phyloP scores from a whole-genome alignment of 1,140 invertebrate genomes.

The Penaeus japonicus region DNA sequence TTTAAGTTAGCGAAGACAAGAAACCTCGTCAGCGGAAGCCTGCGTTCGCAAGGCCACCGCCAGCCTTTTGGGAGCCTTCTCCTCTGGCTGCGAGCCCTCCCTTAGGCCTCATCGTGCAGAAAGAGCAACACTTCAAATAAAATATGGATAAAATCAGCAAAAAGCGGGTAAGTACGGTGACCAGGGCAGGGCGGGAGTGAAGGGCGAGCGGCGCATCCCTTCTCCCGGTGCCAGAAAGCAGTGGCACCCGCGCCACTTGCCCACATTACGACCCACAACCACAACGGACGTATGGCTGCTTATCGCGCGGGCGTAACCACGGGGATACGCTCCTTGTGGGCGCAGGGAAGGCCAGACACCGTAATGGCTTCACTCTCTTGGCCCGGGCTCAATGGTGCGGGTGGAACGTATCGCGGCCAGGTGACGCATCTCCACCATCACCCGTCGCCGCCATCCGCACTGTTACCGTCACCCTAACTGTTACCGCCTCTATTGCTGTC shows the following conservation, averaged over 20 bases:
- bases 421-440: conserved; percentile 6
- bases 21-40: no score
- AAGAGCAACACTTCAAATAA: conserved; percentile 21
- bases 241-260: background rate
- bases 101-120: background rate
- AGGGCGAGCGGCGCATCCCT: background rate
- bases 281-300: conserved; percentile 6
- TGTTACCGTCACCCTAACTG: no score
- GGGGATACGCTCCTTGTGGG: conserved; percentile 21
- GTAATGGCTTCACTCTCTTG: conserved; percentile 43
- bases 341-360: background rate
- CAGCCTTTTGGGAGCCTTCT: no score
- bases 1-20: no score
- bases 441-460: background rate
- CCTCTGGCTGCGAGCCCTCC: no score
- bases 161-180: conserved; percentile 1
- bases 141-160: conserved; percentile 19
- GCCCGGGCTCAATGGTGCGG: conserved; percentile 22
- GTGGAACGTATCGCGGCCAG: conserved; percentile 18
- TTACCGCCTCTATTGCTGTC: no score
- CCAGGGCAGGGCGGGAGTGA: background rate
- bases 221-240: background rate
- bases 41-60: no score
- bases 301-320: conserved; percentile 20
- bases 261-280: conserved; percentile 11